A percentile compares a stretch with the other conserved stretches of the same genome.
phyloP scores from a whole-genome alignment of 2,888 invertebrate genomes.

The Meteorus cinctellus region DNA sequence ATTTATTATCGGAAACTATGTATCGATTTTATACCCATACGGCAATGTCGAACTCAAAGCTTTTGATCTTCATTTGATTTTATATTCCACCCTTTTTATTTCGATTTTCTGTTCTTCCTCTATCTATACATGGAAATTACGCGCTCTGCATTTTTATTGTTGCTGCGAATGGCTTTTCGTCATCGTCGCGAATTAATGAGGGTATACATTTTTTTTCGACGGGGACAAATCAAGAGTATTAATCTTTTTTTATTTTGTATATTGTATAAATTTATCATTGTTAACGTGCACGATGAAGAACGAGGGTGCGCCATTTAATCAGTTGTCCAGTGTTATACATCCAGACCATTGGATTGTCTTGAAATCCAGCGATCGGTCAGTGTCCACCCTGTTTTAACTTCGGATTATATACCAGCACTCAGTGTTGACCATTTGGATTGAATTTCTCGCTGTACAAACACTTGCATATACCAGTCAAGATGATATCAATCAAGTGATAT shows the following conservation, averaged over 20 bases:
- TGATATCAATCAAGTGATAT: slow-evolving; percentile 34
- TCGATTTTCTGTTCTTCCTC: slow-evolving; percentile 43
- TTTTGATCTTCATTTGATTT: slow-evolving; percentile 62
- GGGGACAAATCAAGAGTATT: slow-evolving; percentile 23
- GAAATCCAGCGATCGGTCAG: slow-evolving; percentile 65
- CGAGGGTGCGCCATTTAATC: slow-evolving; percentile 57
- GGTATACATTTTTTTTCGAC: neutral
- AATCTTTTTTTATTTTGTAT: neutral
- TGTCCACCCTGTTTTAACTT: slow-evolving; percentile 68
- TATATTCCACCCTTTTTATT: slow-evolving; percentile 55
- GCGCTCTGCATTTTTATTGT: slow-evolving; percentile 32
- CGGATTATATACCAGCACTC: slow-evolving; percentile 60
- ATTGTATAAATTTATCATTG: slow-evolving; percentile 15
- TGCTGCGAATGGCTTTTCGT: slow-evolving; percentile 24
- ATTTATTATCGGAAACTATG: slow-evolving; percentile 70
- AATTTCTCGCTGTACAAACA: slow-evolving; percentile 32
- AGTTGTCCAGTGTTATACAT: slow-evolving; percentile 57
- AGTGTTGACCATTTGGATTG: slow-evolving; percentile 44
- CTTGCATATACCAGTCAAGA: neutral
- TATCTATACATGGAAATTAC: slow-evolving; percentile 13
- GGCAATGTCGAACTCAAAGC: slow-evolving; percentile 54
- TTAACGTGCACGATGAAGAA: neutral
- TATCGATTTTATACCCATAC: slow-evolving; percentile 68
- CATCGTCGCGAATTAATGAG: slow-evolving; percentile 2
- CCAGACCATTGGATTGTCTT: slow-evolving; percentile 48